These are phyloP conservation scores for Caenorhabditis angaria DNA, from an alignment of 2,888 invertebrate species.

Conservation along the genomic window DNA sequence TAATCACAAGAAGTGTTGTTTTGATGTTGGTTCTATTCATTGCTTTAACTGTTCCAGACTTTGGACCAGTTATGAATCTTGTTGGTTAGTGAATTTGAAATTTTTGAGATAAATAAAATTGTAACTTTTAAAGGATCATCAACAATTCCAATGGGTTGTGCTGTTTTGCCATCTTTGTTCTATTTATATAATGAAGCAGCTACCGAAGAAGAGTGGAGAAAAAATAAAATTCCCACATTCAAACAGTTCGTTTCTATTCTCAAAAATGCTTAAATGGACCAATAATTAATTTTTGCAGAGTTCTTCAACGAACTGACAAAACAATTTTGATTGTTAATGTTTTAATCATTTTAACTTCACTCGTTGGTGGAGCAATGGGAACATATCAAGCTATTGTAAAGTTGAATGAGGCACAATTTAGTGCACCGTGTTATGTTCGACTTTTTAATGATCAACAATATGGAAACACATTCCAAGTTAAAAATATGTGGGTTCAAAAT, in stretches of 20 bases:
- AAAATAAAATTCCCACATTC: conserved; percentile 52
- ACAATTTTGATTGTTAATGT: conserved; percentile 57
- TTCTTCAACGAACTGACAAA: conserved; percentile 58
- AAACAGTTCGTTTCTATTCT: conserved; percentile 37
- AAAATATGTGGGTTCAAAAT: conserved; percentile 37
- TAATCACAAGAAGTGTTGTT: conserved; percentile 59
- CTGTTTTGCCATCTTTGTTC: conserved; percentile 62
- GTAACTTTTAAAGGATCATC: conserved; percentile 43
- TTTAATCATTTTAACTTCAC: conserved; percentile 60
- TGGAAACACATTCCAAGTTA: conserved; percentile 36
- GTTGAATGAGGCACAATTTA: conserved; percentile 55
- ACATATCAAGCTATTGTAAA: conserved; percentile 61
- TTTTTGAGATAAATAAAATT: background rate
- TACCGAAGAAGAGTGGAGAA: conserved; percentile 59
- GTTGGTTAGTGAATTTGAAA: conserved; percentile 34
- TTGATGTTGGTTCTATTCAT: conserved; percentile 61
- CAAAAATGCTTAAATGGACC: too few relatives aligned
- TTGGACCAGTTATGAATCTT: conserved; percentile 67
- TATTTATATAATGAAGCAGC: conserved; percentile 59
- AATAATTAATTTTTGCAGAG: conserved; percentile 41
- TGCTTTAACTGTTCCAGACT: conserved; percentile 65
- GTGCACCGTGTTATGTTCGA: conserved; percentile 61
- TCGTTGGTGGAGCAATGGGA: conserved; percentile 62
- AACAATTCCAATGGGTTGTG: conserved; percentile 64
- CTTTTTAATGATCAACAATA: conserved; percentile 40